Evolutionary conservation across 2,113 vertebrate species (phyloP).

Genomic region (Podiceps cristatus): DNA sequence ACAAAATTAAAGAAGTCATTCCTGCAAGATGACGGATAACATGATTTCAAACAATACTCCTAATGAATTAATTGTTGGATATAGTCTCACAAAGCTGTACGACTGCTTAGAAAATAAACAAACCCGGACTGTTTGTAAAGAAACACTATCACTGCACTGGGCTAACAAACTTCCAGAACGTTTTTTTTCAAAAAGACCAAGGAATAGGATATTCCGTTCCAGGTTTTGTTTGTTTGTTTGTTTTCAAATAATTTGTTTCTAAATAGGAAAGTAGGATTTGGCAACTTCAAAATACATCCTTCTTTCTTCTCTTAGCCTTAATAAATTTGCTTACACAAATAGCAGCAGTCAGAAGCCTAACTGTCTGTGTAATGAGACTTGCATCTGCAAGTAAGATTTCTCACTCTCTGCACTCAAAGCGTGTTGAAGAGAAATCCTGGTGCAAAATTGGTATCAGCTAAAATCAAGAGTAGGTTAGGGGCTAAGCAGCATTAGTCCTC

Average conservation of each 20-base stretch:
- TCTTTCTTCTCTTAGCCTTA: constrained; percentile 26
- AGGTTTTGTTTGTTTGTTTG: background rate
- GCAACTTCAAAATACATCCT: background rate
- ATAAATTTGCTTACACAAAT: constrained; percentile 45
- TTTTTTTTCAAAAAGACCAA: background rate
- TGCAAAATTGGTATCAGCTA: background rate
- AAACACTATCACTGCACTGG: background rate
- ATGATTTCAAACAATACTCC: constrained; percentile 4
- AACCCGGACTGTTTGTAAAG: background rate
- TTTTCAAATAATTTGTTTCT: constrained; percentile 31
- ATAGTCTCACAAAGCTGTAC: constrained; percentile 22
- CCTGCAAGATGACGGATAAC: background rate
- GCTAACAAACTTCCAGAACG: background rate
- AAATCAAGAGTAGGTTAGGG: background rate
- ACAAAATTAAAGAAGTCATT: constrained; percentile 61
- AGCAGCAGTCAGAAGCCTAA: constrained; percentile 26
- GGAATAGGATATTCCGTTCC: background rate
- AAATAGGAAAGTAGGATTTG: background rate
- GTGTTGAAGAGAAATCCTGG: background rate
- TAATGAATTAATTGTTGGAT: constrained; percentile 52
- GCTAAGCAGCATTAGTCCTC: background rate
- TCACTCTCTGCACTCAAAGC: background rate
- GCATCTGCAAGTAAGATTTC: constrained; percentile 43
- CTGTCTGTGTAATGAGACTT: constrained; percentile 24
- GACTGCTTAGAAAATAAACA: background rate